Percentiles rank a stretch among this genome's conserved stretches.
Evolutionary conservation across 2,888 invertebrate species (phyloP).

Genomic region (Caenorhabditis uteleia): DNA sequence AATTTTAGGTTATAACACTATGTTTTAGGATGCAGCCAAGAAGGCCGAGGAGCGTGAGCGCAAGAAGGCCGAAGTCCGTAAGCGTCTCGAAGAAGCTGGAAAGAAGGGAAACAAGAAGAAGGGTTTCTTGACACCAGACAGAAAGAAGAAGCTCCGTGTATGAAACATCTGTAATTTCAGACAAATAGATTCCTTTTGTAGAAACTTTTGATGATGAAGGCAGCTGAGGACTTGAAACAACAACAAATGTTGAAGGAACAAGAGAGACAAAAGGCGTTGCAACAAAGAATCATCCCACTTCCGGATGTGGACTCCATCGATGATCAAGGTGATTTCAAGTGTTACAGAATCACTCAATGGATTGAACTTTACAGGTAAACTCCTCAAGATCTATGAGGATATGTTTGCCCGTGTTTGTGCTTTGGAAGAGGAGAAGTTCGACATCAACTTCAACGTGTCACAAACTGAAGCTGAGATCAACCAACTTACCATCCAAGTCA

Average conservation of each 20-base stretch:
- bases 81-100: conserved; percentile 96
- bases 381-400: conserved; percentile 62
- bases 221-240: conserved; percentile 97
- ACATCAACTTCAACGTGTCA: conserved; percentile 93
- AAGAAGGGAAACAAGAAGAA: conserved; percentile 99
- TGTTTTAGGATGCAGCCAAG: conserved; percentile 72
- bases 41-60: conserved; percentile 95
- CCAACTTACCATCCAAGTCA: conserved; percentile 98
- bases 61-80: conserved; percentile 96
- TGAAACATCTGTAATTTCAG: conserved; percentile 69
- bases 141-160: conserved; percentile 99
- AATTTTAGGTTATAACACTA: background rate
- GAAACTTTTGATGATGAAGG: conserved; percentile 99
- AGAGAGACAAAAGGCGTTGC: conserved; percentile 85
- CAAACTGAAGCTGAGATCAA: conserved; percentile 79
- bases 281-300: conserved; percentile 89
- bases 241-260: conserved; percentile 98
- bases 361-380: conserved; percentile 49
- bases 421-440: conserved; percentile 79
- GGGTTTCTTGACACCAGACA: conserved; percentile 98
- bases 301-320: conserved; percentile 82
- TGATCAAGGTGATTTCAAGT: conserved; percentile 92
- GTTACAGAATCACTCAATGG: too few species aligned
- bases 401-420: conserved; percentile 75
- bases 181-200: conserved; percentile 70